Evolutionary conservation across 2,888 invertebrate genomes (phyloP), one percentile per base, ranked within the genome.

Genomic region (Pollenia griseotomentosa): DNA sequence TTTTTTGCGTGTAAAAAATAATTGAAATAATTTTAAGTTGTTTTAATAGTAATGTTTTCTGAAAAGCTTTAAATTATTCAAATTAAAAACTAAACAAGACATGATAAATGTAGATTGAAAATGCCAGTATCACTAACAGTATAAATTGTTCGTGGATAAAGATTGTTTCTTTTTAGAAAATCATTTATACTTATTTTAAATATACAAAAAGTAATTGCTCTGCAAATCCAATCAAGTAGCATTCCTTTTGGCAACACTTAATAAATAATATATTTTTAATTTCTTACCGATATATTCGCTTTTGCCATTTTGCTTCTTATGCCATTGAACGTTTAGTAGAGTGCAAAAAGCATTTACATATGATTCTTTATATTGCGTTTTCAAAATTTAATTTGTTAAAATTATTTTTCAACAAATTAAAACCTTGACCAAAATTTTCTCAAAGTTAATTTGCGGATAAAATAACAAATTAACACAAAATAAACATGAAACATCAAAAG

Each of bases 401-500:
- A 33, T 51, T 61, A 53, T 2, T n/a, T 42, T 70, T 16, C 7
- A 12, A 59, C 46, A 46, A 6, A 33, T 11, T 11, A n/a, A 59
- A 81, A 51, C 81, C 81, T 82, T 82, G 74, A 81, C 81, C 81
- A 81, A 33, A 71, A 81, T 81, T 73, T 10, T 33, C 2, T 23
- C 10, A 14, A 74, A 66, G 11, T 57, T 48, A 48, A 59, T 74
- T 74, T 59, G 66, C 48, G 19, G 40, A 46, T 66, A 66, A 59
- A 23, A 23, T 59, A 57, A 59, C 48, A 65, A 59, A 10, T 59
- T 11, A 55, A 55, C 53, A 42, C 5, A 11, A 61, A 61, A 59
- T 48, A 16, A 63, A 42, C 19, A 10, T 46, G 19, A 63, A 63
- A 19, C 48, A 74, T 33, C 51, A n/a, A 51, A 10, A 40, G 16